phyloP scores from a whole-genome alignment of 2,113 vertebrate genomes.

The Solenodon paradoxus region DNA sequence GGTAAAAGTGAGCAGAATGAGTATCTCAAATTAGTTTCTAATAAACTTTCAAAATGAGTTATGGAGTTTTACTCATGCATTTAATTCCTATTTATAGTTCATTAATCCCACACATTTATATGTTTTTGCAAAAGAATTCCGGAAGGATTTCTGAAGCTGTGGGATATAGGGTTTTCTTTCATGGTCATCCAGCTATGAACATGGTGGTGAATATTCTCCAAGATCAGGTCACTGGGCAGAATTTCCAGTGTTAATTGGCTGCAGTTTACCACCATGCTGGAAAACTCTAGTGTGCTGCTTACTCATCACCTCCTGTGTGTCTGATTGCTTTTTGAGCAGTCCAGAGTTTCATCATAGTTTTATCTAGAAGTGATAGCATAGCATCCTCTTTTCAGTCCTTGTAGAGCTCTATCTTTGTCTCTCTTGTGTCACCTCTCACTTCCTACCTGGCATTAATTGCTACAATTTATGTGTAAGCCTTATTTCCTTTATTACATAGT shows the following conservation, averaged over 20 bases:
- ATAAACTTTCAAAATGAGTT: constrained; percentile 60
- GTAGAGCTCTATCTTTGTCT: neutral
- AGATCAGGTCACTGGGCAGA: constrained; percentile 23
- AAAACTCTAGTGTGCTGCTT: neutral
- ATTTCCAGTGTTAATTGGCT: constrained; percentile 44
- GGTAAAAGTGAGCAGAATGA: neutral
- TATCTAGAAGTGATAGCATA: neutral
- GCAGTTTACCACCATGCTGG: neutral
- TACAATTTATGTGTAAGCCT: neutral
- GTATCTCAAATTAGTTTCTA: constrained; percentile 25
- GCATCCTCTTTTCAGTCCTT: neutral
- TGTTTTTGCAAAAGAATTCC: constrained; percentile 8
- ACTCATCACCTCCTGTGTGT: neutral
- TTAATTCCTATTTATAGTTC: constrained; percentile 56
- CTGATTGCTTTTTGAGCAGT: neutral
- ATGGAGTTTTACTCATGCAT: constrained; percentile 46
- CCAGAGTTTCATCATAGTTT: neutral
- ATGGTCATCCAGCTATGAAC: neutral
- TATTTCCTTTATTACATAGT: neutral
- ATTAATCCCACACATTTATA: constrained; percentile 51
- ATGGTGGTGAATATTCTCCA: neutral
- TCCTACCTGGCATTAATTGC: neutral
- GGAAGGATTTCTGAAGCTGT: constrained; percentile 20
- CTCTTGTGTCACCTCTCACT: neutral
- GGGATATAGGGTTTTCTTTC: constrained; percentile 15